Percentiles rank a stretch among this genome's conserved stretches.
Evolutionary conservation across 1,140 invertebrate genomes (phyloP).

Genomic region (Callitettix versicolor): DNA sequence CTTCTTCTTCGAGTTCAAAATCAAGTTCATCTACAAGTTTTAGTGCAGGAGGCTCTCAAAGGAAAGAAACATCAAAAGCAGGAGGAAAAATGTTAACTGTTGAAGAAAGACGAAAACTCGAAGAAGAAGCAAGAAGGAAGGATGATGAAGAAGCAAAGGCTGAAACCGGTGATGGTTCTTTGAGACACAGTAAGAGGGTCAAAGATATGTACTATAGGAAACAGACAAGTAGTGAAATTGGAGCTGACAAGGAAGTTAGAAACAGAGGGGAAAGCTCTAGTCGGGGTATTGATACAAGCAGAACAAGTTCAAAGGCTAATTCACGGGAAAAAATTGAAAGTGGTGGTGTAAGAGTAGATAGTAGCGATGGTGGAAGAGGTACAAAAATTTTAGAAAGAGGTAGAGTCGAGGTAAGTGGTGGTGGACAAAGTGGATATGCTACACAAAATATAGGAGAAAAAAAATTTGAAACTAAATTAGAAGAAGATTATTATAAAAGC

Average conservation of each 20-base stretch:
- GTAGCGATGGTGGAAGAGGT: constrained; percentile 5
- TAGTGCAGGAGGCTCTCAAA: constrained; percentile 8
- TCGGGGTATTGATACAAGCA: neutral
- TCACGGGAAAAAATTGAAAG: neutral
- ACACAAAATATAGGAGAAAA: too few relatives aligned
- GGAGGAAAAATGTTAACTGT: constrained; percentile 7
- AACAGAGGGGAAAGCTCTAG: neutral
- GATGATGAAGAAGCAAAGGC: constrained; percentile 17
- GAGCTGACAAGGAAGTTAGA: neutral
- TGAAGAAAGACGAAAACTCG: constrained; percentile 20
- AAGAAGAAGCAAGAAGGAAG: constrained; percentile 16
- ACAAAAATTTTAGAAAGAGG: constrained; percentile 3
- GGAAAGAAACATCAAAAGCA: neutral
- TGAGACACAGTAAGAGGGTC: constrained; percentile 10
- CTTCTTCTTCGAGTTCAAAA: constrained; percentile 58
- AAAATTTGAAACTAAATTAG: neutral
- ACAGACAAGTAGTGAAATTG: neutral
- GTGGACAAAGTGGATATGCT: neutral
- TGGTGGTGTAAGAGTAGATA: neutral
- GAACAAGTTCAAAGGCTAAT: neutral
- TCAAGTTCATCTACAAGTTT: constrained; percentile 40
- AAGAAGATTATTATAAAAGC: constrained; percentile 4
- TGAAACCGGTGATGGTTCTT: constrained; percentile 14
- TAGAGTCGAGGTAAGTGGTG: constrained; percentile 6
- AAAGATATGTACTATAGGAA: neutral